These are phyloP conservation scores for Lobophora halterata DNA, from an alignment of 2,888 invertebrate genomes.

Conservation along the genomic window DNA sequence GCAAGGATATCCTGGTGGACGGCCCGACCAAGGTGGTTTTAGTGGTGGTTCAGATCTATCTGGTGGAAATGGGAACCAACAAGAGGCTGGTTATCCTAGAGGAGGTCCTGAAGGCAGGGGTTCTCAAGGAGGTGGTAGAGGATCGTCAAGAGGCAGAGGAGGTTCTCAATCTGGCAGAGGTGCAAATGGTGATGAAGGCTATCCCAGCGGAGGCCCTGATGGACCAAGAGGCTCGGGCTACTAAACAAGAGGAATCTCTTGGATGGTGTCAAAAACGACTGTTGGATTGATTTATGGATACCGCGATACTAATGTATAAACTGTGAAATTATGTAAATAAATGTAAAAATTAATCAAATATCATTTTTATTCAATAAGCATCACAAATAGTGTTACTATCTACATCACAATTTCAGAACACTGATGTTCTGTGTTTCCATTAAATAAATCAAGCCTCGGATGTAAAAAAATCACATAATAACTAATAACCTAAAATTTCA, in stretches of 20 bases:
- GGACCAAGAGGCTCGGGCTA: conserved; percentile 71
- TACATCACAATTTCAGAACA: too few relatives aligned
- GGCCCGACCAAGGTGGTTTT: conserved; percentile 33
- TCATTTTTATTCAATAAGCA: conserved; percentile 16
- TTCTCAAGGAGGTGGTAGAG: conserved; percentile 34
- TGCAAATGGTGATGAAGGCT: conserved; percentile 50
- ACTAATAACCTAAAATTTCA: too few relatives aligned
- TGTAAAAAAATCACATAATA: too few relatives aligned
- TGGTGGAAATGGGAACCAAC: conserved; percentile 17
- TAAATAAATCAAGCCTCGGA: too few relatives aligned
- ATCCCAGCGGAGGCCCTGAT: conserved; percentile 65
- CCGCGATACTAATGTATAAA: conserved; percentile 1
- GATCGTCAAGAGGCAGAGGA: conserved; percentile 34
- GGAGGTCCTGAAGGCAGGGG: conserved; percentile 40
- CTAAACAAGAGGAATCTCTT: conserved; percentile 32
- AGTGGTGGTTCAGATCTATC: conserved; percentile 21
- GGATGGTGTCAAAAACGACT: conserved; percentile 9
- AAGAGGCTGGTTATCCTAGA: conserved; percentile 40
- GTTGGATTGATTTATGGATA: conserved; percentile 8
- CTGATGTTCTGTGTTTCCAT: too few relatives aligned
- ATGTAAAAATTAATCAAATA: conserved; percentile 18
- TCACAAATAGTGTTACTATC: too few relatives aligned
- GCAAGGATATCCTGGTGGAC: conserved; percentile 42
- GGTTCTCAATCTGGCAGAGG: conserved; percentile 31
- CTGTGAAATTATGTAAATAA: conserved; percentile 22